Base-by-base conservation (phyloP, 2,888 invertebrate species). In the Papilio gigon region DNA sequence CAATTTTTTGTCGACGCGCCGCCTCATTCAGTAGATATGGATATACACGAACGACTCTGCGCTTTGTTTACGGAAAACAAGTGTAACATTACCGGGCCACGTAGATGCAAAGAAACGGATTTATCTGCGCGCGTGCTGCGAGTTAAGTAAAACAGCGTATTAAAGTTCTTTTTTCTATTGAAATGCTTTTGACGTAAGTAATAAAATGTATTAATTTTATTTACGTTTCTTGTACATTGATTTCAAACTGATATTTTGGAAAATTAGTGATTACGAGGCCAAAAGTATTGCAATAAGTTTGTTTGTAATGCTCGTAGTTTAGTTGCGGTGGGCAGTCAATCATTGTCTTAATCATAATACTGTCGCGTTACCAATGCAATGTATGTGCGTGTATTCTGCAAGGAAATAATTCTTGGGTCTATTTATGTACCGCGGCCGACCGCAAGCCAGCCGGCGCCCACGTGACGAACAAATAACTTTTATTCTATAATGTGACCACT, bases 1-100 rank as follows among this genome's bases (percentile, higher is more conserved):
- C 30, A 56, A 56, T 30, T 56, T 30, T 56, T 56, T 30, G n/a
- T 30, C n/a, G 25, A 17, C 30, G 17, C 53, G 53, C 9, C 17
- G n/a, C n/a, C n/a, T 30, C 30, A 53, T 30, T 30, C n/a, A 14
- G 9, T 30, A n/a, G 27, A 27, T 53, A 53, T n/a, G 20, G 9
- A 53, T 27, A 12, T 53, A 27, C 8, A 53, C 30, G 17, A 9
- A 22, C 22, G 11, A 12, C 6, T n/a, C n/a, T n/a, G 6, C 3
- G 1, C 4, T 17, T 56, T 53, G 30, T 56, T 30, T 30, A 25
- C 27, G 30, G 27, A 56, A 56, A n/a, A n/a, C 1, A 56, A 30
- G 17, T 56, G 11, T 53, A 27, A 53, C 53, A 30, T 56, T 30
- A 30, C 53, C 2, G 30, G 17, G 30, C 27, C 53, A 56, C 30